Evolutionary conservation across 53 echinoderm and acorn worm species (phyloP).

Genomic region (Echinarachnius parma): DNA sequence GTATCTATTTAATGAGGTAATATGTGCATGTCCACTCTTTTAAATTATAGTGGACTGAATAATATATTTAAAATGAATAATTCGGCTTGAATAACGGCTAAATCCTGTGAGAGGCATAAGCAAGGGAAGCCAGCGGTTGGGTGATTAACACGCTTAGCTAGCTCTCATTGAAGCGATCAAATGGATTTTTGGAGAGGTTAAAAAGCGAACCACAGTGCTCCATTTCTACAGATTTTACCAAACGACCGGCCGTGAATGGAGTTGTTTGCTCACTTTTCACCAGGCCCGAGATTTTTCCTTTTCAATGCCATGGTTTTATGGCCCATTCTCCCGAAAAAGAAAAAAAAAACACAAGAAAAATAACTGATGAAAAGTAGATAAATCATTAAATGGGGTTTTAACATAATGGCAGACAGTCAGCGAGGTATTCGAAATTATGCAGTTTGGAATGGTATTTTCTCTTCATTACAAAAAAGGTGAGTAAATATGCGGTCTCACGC

Average conservation of each 20-base stretch:
- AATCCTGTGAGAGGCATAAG: not conserved
- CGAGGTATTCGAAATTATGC: no score
- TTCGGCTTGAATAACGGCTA: constrained; percentile 8
- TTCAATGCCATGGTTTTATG: constrained; percentile 25
- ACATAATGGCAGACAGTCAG: no score
- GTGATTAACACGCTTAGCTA: constrained; percentile 43
- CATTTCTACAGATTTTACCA: constrained; percentile 27
- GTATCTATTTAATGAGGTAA: no score
- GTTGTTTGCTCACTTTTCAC: constrained; percentile 27
- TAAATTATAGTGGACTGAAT: no score
- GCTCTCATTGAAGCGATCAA: constrained; percentile 33
- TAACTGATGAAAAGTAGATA: no score
- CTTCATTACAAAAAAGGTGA: no score
- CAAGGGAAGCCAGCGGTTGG: constrained; percentile 6
- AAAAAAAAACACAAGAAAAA: no score
- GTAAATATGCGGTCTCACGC: no score
- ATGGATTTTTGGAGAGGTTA: constrained; percentile 21
- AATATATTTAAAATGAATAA: no score
- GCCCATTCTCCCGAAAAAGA: constrained; percentile 28
- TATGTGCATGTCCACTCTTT: no score
- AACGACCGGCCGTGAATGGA: constrained; percentile 16
- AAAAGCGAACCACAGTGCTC: constrained; percentile 6
- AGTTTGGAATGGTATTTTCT: no score
- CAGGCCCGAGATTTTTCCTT: not conserved
- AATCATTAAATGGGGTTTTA: no score